These are phyloP conservation scores for Archaeoteleia sp. DNA, from an alignment of 2,888 invertebrate genomes.

Conservation along the genomic window DNA sequence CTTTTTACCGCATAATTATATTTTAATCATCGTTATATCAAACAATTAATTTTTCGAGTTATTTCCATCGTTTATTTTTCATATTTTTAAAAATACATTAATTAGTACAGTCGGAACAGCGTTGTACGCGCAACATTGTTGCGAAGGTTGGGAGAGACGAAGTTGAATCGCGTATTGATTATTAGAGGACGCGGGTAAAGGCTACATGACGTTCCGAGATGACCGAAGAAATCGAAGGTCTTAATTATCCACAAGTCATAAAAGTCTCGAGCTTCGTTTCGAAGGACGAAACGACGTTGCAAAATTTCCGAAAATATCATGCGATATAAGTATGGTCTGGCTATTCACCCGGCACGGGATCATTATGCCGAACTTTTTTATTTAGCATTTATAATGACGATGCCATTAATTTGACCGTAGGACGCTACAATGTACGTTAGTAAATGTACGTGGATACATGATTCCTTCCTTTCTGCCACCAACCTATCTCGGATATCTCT, in stretches of 20 bases:
- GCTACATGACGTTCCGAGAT: constrained; percentile 25
- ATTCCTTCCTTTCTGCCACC: constrained; percentile 20
- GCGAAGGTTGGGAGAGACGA: neutral
- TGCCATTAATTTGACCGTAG: constrained; percentile 29
- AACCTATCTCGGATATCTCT: constrained; percentile 40
- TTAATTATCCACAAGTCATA: constrained; percentile 52
- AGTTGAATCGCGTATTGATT: constrained; percentile 32
- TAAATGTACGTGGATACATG: constrained; percentile 16
- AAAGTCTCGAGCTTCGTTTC: constrained; percentile 36
- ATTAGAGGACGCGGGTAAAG: constrained; percentile 19
- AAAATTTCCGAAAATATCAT: constrained; percentile 56
- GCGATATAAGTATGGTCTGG: neutral
- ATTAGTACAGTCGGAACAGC: too few relatives aligned
- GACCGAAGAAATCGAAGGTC: constrained; percentile 45
- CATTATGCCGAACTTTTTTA: constrained; percentile 34
- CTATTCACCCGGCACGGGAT: constrained; percentile 31
- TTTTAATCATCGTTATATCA: too few relatives aligned
- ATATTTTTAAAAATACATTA: too few relatives aligned
- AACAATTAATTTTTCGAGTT: too few relatives aligned
- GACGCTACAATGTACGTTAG: constrained; percentile 34
- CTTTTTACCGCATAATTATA: too few relatives aligned
- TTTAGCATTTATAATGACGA: constrained; percentile 37
- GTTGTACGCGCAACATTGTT: too few relatives aligned
- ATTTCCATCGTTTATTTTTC: neutral
- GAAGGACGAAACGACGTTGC: constrained; percentile 50